phyloP scores from a whole-genome alignment of 2,797 vertebrate species.

The Rallus crepitans region DNA sequence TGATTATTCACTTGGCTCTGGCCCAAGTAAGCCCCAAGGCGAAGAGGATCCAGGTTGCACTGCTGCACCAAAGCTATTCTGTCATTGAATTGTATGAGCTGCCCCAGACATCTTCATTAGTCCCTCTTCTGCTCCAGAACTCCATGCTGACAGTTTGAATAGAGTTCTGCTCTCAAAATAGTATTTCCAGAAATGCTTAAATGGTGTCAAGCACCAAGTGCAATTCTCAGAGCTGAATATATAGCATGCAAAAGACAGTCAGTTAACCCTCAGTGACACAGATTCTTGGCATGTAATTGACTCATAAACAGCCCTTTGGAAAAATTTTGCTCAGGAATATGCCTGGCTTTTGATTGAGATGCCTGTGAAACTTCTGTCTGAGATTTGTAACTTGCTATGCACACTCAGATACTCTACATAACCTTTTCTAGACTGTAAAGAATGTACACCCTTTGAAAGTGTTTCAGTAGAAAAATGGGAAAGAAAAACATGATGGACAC shows the following conservation, averaged over 20 bases:
- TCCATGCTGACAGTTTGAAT: not conserved
- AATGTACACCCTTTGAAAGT: not conserved
- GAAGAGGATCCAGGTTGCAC: not conserved
- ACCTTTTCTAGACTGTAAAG: not conserved
- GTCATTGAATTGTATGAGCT: not conserved
- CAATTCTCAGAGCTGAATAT: not conserved
- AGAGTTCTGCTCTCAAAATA: not conserved
- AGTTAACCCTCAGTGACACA: not conserved
- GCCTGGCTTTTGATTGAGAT: not conserved
- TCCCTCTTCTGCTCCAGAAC: not conserved
- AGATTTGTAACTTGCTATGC: not conserved
- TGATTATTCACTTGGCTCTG: not conserved
- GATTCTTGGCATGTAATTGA: not conserved
- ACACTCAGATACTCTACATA: not conserved
- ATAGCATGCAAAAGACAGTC: not conserved
- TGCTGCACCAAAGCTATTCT: not conserved
- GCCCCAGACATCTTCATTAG: not conserved
- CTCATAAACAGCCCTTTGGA: not conserved
- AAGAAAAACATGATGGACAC: not conserved
- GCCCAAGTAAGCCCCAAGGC: not conserved
- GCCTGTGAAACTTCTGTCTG: not conserved
- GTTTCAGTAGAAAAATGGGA: not conserved
- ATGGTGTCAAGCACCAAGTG: not conserved
- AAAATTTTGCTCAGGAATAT: not conserved
- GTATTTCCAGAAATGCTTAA: not conserved